Evolutionary conservation across 35 echinoderm and acorn worm genomes (phyloP).

Genomic region (Acanthaster planci): DNA sequence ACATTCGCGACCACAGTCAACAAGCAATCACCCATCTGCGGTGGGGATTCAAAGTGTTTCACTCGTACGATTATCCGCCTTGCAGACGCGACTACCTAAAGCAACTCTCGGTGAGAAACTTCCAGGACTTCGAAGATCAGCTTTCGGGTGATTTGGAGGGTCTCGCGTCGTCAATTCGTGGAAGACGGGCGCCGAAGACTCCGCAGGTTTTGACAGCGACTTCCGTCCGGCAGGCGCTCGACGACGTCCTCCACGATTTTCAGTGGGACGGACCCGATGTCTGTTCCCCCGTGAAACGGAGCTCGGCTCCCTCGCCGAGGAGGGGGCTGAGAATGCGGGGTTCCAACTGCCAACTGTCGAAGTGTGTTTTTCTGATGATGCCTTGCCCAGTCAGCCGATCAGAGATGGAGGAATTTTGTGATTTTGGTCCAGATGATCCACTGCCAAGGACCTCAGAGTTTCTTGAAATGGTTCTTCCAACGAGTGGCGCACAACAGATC

Average conservation of each 20-base stretch:
- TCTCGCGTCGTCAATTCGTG: not conserved
- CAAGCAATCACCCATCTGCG: not conserved
- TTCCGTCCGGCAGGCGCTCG: conserved; percentile 5
- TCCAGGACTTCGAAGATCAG: conserved; percentile 21
- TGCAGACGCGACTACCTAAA: not conserved
- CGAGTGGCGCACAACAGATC: not conserved
- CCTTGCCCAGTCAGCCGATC: not conserved
- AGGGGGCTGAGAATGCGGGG: not conserved
- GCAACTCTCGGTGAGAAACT: not conserved
- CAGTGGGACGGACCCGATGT: conserved; percentile 32
- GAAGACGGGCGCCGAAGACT: conserved; percentile 5
- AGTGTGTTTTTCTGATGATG: conserved; percentile 25
- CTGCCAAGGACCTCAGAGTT: not conserved
- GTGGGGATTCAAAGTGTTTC: conserved; percentile 6
- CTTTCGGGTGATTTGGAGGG: not conserved
- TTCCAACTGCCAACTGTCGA: not conserved
- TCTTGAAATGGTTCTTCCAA: conserved; percentile 22
- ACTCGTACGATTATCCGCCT: conserved; percentile 8
- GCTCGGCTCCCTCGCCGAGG: not conserved
- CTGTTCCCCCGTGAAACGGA: conserved; percentile 1
- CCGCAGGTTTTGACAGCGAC: conserved; percentile 20
- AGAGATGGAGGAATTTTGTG: not conserved
- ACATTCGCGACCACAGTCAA: not conserved
- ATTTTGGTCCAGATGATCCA: not conserved
- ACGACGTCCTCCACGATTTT: conserved; percentile 23